Conservation (phyloP, 2,888 invertebrate genomes). For the Hydroisotoma schaefferi region DNA sequence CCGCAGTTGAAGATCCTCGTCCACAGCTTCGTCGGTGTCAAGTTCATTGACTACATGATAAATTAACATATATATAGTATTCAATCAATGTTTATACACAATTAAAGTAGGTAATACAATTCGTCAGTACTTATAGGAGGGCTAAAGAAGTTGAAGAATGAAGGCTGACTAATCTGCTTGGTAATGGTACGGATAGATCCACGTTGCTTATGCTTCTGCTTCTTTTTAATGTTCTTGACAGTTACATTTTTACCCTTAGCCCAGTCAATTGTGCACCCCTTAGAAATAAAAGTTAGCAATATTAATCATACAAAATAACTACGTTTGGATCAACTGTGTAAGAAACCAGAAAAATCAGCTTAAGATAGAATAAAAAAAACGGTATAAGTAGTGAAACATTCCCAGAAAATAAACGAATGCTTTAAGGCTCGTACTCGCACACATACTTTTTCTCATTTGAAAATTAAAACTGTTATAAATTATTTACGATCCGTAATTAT, state of each 20-base stretch:
- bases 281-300: no score
- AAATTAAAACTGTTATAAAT: neutral
- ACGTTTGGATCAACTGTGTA: no score
- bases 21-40: slow-evolving; percentile 64
- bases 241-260: slow-evolving; percentile 96
- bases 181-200: slow-evolving; percentile 91
- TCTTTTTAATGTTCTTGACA: slow-evolving; percentile 92
- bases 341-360: no score
- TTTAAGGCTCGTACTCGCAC: neutral
- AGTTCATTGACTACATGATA: neutral
- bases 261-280: slow-evolving; percentile 95
- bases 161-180: slow-evolving; percentile 92
- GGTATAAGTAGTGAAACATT: neutral
- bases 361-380: neutral
- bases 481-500: no score
- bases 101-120: neutral
- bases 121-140: slow-evolving; percentile 62
- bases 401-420: neutral
- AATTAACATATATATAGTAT: neutral
- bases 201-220: slow-evolving; percentile 96
- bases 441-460: neutral
- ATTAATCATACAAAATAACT: no score
- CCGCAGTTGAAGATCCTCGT: slow-evolving; percentile 81
- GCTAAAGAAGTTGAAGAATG: slow-evolving; percentile 98
- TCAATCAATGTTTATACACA: neutral